Conservation (phyloP, 2,113 vertebrate species). For the Notothenia coriiceps region DNA sequence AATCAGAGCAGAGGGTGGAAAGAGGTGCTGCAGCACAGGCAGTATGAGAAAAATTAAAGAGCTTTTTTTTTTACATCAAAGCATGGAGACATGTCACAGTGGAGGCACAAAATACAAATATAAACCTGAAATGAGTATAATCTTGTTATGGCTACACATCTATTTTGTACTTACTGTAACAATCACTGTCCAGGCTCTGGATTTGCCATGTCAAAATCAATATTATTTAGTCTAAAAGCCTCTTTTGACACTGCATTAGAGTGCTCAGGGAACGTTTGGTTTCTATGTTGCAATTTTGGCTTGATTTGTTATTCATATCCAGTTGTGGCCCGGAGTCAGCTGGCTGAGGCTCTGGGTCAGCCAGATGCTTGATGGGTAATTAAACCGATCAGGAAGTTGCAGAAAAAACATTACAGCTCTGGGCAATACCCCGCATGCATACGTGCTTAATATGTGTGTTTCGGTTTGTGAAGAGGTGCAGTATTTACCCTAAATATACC, state of each 20-base stretch:
- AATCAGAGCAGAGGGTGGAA: too few species aligned
- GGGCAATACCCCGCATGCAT: not conserved
- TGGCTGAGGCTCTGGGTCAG: constrained; percentile 3
- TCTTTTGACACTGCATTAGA: not conserved
- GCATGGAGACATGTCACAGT: too few species aligned
- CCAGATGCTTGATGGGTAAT: constrained; percentile 43
- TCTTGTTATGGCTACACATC: not conserved
- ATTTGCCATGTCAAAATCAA: not conserved
- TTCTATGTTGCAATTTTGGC: constrained; percentile 13
- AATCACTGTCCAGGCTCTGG: not conserved
- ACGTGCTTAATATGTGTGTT: too few species aligned
- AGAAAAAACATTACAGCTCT: constrained; percentile 28
- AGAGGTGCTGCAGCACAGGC: too few species aligned
- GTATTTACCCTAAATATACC: not conserved
- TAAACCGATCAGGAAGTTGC: constrained; percentile 31
- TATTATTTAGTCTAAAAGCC: not conserved
- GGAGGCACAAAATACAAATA: too few species aligned
- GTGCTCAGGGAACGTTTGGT: not conserved
- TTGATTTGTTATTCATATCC: constrained; percentile 30
- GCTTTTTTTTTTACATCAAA: too few species aligned
- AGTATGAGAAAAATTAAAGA: too few species aligned
- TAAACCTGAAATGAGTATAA: not conserved
- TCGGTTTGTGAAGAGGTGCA: not conserved
- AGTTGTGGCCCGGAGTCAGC: constrained; percentile 13
- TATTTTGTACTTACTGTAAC: not conserved